These are phyloP conservation scores for Leptinotarsa haldemani DNA, from an alignment of 2,888 invertebrate species.

Conservation along the genomic window DNA sequence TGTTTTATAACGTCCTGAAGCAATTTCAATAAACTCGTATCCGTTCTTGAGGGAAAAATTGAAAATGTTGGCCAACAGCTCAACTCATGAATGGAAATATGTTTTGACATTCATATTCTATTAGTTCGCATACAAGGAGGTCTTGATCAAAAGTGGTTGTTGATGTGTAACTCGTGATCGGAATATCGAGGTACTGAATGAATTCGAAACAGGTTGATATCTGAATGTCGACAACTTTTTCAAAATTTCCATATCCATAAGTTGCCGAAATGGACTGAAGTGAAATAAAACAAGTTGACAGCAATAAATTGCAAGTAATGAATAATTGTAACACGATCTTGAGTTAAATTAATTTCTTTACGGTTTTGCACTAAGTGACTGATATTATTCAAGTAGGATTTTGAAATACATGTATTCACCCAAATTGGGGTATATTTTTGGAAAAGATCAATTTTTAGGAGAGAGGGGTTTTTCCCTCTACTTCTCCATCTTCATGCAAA, in stretches of 20 bases:
- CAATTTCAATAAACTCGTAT: conserved; percentile 29
- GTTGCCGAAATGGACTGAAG: background rate
- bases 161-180: background rate
- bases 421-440: no score
- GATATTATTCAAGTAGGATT: no score
- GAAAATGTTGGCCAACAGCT: conserved; percentile 28
- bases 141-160: conserved; percentile 22
- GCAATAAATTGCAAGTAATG: background rate
- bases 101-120: conserved; percentile 23
- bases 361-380: no score
- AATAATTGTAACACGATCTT: no score
- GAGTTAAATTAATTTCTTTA: no score
- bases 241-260: background rate
- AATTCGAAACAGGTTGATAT: background rate
- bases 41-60: conserved; percentile 22
- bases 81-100: conserved; percentile 31
- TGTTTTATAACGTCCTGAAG: conserved; percentile 30
- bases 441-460: no score
- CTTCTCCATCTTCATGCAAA: no score
- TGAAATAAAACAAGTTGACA: background rate
- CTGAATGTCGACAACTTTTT: conserved; percentile 1
- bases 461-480: no score
- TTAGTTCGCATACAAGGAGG: conserved; percentile 23
- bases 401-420: no score
- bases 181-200: conserved; percentile 3